These are phyloP conservation scores for Salminus brasiliensis DNA, from an alignment of 2,113 vertebrate species.

Conservation along the genomic window DNA sequence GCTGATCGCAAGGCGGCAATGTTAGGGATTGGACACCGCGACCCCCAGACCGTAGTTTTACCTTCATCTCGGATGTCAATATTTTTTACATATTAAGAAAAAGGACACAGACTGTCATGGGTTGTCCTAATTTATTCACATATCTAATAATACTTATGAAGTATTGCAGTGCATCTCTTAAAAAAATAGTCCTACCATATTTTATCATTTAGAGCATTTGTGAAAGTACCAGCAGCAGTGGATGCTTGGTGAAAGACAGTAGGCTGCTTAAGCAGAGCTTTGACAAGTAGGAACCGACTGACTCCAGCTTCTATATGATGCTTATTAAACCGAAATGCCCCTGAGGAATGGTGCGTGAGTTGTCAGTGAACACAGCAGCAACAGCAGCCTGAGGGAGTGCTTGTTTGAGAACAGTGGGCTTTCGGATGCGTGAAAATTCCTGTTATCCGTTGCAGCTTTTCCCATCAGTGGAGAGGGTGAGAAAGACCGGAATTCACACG, in stretches of 20 bases:
- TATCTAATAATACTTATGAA: too few species aligned
- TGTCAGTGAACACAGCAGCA: constrained; percentile 30
- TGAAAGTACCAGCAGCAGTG: neutral
- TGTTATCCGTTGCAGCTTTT: constrained; percentile 35
- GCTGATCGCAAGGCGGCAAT: too few species aligned
- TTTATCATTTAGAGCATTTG: neutral
- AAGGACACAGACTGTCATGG: too few species aligned
- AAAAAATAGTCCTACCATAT: too few species aligned
- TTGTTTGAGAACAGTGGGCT: constrained; percentile 13
- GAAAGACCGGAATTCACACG: constrained; percentile 25
- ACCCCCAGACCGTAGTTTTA: too few species aligned
- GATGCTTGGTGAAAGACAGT: neutral
- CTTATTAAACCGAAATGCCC: neutral
- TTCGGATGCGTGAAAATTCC: constrained; percentile 41
- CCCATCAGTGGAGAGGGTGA: constrained; percentile 6
- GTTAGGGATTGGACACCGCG: too few species aligned
- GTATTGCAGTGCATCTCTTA: too few species aligned
- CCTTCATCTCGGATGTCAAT: too few species aligned
- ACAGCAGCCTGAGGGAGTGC: neutral
- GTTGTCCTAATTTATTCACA: too few species aligned
- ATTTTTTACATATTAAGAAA: too few species aligned
- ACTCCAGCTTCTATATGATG: neutral
- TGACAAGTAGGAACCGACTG: neutral
- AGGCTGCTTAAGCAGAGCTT: neutral
- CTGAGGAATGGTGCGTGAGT: neutral